Evolutionary conservation across 1,140 invertebrate genomes (phyloP).

Genomic region (Drosophila elegans): DNA sequence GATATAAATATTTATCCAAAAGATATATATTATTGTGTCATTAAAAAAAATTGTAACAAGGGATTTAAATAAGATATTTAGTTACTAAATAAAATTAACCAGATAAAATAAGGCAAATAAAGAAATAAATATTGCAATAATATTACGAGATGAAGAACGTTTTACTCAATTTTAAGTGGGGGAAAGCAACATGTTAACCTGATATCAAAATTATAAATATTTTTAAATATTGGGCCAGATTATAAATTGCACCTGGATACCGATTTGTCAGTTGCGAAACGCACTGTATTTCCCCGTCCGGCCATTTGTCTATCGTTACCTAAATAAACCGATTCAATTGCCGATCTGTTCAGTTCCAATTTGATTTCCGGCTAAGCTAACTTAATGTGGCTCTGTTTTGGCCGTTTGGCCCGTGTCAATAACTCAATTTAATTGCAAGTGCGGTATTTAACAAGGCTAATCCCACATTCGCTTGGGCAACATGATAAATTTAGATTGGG

Average conservation of each 20-base stretch:
- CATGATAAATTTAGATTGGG: conserved; percentile 28
- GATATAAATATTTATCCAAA: too few relatives aligned
- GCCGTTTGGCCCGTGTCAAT: conserved; percentile 9
- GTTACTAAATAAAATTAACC: too few relatives aligned
- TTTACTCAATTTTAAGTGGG: too few relatives aligned
- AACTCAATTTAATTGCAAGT: conserved; percentile 37
- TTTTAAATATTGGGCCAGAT: too few relatives aligned
- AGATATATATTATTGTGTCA: too few relatives aligned
- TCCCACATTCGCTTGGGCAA: conserved; percentile 26
- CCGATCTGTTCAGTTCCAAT: conserved; percentile 8
- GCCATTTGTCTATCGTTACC: neutral
- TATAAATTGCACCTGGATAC: neutral
- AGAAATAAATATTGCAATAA: too few relatives aligned
- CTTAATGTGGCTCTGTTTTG: neutral
- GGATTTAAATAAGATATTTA: too few relatives aligned
- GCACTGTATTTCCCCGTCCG: neutral
- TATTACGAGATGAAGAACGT: too few relatives aligned
- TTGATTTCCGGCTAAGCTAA: conserved; percentile 27
- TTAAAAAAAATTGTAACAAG: too few relatives aligned
- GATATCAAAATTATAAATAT: too few relatives aligned
- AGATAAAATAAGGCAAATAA: too few relatives aligned
- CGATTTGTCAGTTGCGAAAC: neutral
- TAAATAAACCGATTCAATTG: conserved; percentile 16
- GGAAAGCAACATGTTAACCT: too few relatives aligned
- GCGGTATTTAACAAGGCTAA: conserved; percentile 17